Conservation (phyloP, 2,888 invertebrate species). For the Neoscelio sp. region DNA sequence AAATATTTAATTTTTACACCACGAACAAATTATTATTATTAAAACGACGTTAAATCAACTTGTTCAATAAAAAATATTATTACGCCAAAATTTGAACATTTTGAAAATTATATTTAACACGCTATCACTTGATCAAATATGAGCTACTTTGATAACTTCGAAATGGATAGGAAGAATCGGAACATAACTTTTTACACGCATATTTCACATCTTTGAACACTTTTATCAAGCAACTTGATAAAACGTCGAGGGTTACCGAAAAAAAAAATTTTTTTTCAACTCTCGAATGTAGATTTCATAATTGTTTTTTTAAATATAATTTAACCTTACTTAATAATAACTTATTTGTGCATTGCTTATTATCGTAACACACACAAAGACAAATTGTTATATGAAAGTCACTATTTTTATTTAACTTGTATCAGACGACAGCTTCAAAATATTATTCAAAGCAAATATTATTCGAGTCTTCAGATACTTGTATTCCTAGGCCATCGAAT, state of each 20-base stretch:
- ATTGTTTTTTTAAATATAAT: not conserved
- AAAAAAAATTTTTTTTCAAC: no score
- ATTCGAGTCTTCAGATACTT: not conserved
- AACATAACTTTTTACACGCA: no score
- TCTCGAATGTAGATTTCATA: no score
- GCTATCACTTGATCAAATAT: slow-evolving; percentile 46
- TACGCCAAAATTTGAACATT: not conserved
- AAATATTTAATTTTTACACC: no score
- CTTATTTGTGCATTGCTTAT: slow-evolving; percentile 7
- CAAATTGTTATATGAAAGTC: slow-evolving; percentile 1
- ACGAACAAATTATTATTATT: no score
- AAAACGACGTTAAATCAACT: no score
- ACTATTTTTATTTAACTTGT: not conserved
- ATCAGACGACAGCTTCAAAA: not conserved
- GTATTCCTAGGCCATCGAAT: not conserved
- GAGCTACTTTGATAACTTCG: slow-evolving; percentile 37
- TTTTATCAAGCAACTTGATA: no score
- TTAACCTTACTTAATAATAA: slow-evolving; percentile 8
- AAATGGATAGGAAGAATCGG: slow-evolving; percentile 1
- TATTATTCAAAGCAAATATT: not conserved
- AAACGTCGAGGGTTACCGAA: no score
- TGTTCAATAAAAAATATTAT: no score
- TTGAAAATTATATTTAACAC: slow-evolving; percentile 20
- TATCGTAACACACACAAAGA: no score
- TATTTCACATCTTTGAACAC: no score